Percentiles rank a stretch among this genome's conserved stretches.
phyloP scores from a whole-genome alignment of 2,797 vertebrate genomes.

The Clarias pachynema region DNA sequence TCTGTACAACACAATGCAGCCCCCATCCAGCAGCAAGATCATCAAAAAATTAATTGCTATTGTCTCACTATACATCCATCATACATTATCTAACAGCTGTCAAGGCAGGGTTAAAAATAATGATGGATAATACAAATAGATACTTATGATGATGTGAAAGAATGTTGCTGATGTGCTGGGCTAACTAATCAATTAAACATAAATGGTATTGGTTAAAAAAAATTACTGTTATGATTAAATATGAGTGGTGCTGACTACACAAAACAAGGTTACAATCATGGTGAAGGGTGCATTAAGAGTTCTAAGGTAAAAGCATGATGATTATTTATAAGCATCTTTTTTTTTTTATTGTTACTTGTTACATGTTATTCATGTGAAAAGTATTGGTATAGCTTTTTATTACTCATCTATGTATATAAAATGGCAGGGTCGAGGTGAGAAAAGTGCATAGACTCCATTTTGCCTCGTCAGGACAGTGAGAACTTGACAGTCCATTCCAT shows the following conservation, averaged over 20 bases:
- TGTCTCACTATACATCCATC: constrained; percentile 65
- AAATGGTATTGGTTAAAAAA: not conserved
- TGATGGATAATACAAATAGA: constrained; percentile 24
- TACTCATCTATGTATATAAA: not conserved
- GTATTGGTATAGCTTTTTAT: not conserved
- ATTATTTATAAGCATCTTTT: not conserved
- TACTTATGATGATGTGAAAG: constrained; percentile 18
- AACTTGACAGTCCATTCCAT: constrained; percentile 60
- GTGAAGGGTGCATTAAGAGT: not conserved
- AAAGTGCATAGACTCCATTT: constrained; percentile 1
- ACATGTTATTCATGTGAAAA: not conserved
- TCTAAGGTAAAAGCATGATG: not conserved
- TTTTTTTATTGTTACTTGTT: not conserved
- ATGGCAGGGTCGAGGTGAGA: not conserved
- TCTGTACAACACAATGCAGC: constrained; percentile 57
- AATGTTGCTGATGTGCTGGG: constrained; percentile 36
- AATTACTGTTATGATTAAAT: not conserved
- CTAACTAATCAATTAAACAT: constrained; percentile 14
- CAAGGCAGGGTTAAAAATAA: constrained; percentile 39
- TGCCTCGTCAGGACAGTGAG: constrained; percentile 53
- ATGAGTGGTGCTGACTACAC: not conserved
- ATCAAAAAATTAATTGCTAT: constrained; percentile 78
- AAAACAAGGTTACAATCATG: not conserved
- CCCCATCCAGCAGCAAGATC: constrained; percentile 65
- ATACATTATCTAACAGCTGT: constrained; percentile 56